Conservation (phyloP, 2,113 vertebrate genomes). For the Pyrgilauda ruficollis region DNA sequence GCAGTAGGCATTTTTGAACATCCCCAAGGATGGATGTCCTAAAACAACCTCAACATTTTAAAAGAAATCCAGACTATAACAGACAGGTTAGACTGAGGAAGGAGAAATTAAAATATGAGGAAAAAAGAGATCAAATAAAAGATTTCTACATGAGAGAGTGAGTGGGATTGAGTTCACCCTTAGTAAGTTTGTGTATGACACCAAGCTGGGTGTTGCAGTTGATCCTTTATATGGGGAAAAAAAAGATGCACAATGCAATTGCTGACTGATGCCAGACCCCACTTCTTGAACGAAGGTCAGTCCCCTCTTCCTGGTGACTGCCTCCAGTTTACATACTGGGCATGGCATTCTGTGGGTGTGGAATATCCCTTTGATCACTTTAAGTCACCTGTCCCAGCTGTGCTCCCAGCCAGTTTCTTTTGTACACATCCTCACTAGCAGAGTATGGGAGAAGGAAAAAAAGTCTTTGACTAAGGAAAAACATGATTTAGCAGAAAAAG, state of each 20-base stretch:
- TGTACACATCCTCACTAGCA: not conserved
- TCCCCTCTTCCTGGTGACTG: not conserved
- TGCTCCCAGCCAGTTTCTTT: not conserved
- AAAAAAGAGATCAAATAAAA: not conserved
- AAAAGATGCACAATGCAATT: not conserved
- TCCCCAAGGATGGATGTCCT: not conserved
- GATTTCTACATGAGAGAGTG: not conserved
- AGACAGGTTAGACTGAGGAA: not conserved
- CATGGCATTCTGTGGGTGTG: not conserved
- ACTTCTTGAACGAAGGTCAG: not conserved
- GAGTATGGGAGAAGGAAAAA: not conserved
- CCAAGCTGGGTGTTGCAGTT: not conserved
- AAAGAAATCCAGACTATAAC: not conserved
- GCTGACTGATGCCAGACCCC: not conserved
- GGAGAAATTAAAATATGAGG: not conserved
- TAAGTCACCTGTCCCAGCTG: not conserved
- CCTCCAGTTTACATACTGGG: not conserved
- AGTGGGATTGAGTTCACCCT: not conserved
- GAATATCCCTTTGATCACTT: not conserved
- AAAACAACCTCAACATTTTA: not conserved
- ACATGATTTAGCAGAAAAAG: fast-evolving
- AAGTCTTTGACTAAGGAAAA: not conserved
- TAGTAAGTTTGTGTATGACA: not conserved
- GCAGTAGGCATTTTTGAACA: not conserved
- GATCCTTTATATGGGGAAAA: not conserved